phyloP scores from a whole-genome alignment of 2,113 vertebrate species.

The Pogona vitticeps region DNA sequence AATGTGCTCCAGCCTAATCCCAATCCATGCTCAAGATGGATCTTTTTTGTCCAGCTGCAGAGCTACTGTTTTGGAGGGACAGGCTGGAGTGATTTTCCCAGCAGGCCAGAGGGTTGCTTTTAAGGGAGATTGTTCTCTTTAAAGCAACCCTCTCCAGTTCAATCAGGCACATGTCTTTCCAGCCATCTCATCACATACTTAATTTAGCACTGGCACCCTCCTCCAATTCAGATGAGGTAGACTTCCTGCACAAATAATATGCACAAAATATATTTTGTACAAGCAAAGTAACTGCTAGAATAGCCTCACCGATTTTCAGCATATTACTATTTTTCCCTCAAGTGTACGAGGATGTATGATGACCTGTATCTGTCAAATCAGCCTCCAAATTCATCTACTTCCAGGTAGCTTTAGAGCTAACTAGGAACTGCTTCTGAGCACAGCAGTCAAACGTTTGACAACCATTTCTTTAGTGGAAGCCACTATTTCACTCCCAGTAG shows the following conservation, averaged over 20 bases:
- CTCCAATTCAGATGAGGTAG: not conserved
- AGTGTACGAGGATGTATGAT: not conserved
- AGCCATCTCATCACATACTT: too few species aligned
- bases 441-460: not conserved
- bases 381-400: not conserved
- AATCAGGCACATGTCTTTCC: too few species aligned
- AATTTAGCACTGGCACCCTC: not conserved
- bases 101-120: too few species aligned
- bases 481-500: not conserved
- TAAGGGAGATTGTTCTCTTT: too few species aligned
- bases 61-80: too few species aligned
- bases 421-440: not conserved
- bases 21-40: too few species aligned
- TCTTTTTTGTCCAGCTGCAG: too few species aligned
- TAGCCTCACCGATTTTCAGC: not conserved
- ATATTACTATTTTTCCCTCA: too few species aligned
- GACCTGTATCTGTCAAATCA: not conserved
- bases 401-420: not conserved
- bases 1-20: too few species aligned
- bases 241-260: not conserved
- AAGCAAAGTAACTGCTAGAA: not conserved
- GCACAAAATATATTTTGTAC: not conserved
- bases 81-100: too few species aligned
- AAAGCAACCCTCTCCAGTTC: too few species aligned
- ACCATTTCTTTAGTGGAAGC: not conserved